Base-by-base conservation (phyloP, 2,113 vertebrate species). In the Tragulus kanchil region DNA sequence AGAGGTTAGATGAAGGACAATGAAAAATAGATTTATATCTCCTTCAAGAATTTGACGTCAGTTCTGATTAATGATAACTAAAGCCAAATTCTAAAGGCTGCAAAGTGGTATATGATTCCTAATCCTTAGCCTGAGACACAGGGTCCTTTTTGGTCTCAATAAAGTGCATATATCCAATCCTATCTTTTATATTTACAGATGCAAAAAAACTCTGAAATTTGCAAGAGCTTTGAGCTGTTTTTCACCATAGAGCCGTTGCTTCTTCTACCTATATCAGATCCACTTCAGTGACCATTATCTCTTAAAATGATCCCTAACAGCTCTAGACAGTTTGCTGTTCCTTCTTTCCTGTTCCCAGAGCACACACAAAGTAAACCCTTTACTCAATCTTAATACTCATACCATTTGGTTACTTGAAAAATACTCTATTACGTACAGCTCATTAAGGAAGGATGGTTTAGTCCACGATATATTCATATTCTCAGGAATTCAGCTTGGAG, bases 21-120 rank as follows among this genome's bases (percentile, higher is more conserved):
- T 45, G 28, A 94, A 52, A 93, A 92, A 92, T 17, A 92, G 48
- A 96, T 89, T 95, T 97, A 61, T 56, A 88, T 93, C n/a, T 92
- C 19, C 25, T 71, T 92, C 45, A n/a, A 77, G 26, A 59, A 86
- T 82, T 91, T 95, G 79, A 96, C 17, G 77, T 12, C 59, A 64
- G 1, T 56, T 90, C n/a, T 89, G 92, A 92, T 90, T 90, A 93
- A 88, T 81, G 42, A 71, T 50, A 85, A 85, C 16, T 31, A 65
- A 88, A 87, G 13, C 21, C 25, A 75, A 65, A 88, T 90, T 87
- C 25, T 65, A 73, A 92, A 48, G 54, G 10, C 50, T 73, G 7
- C 50, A 54, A 87, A 71, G 26, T 42, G 36, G 5, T 26, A 62
- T 6, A 1, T 77, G 25, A 42, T 84, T 89, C 19, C 62, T 90